Evolutionary conservation across 2,113 vertebrate genomes (phyloP).

Genomic region (Madoqua kirkii): DNA sequence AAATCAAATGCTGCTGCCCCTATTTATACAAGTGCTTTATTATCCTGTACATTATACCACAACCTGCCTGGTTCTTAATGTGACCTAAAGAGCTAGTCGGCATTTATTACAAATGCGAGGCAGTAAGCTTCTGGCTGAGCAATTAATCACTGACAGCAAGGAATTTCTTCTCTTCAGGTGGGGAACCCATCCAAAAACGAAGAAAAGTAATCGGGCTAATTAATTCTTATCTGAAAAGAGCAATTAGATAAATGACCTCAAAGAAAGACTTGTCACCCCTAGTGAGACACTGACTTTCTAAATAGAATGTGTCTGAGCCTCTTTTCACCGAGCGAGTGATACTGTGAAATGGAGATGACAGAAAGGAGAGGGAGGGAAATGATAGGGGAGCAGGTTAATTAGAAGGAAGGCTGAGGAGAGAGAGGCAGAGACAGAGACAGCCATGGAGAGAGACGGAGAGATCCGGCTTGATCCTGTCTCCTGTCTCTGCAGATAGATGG

Average conservation of each 20-base stretch:
- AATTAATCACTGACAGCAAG: constrained; percentile 97
- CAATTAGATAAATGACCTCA: constrained; percentile 96
- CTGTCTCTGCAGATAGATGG: constrained; percentile 23
- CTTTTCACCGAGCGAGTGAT: constrained; percentile 83
- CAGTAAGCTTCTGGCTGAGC: constrained; percentile 90
- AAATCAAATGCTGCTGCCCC: constrained; percentile 76
- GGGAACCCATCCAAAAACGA: constrained; percentile 93
- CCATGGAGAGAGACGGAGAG: background rate
- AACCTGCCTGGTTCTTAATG: constrained; percentile 78
- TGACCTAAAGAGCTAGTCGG: constrained; percentile 79
- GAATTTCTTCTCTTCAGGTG: constrained; percentile 97
- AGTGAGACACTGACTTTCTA: constrained; percentile 87
- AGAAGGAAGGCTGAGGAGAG: constrained; percentile 83
- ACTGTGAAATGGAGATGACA: constrained; percentile 81
- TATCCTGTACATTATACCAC: constrained; percentile 75
- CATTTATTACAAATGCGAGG: constrained; percentile 87
- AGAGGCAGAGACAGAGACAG: background rate
- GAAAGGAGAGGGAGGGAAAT: constrained; percentile 71
- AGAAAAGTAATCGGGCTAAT: constrained; percentile 99
- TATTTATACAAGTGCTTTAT: constrained; percentile 82
- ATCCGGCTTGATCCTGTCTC: constrained; percentile 50
- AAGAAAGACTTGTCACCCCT: constrained; percentile 93
- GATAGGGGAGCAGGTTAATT: constrained; percentile 89
- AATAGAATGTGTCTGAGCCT: constrained; percentile 84
- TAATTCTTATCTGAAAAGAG: constrained; percentile 99